A percentile compares a stretch with the other conserved stretches of the same genome.
Evolutionary conservation across 2,797 vertebrate genomes (phyloP).

Genomic region (Brachyrhaphis roseni): DNA sequence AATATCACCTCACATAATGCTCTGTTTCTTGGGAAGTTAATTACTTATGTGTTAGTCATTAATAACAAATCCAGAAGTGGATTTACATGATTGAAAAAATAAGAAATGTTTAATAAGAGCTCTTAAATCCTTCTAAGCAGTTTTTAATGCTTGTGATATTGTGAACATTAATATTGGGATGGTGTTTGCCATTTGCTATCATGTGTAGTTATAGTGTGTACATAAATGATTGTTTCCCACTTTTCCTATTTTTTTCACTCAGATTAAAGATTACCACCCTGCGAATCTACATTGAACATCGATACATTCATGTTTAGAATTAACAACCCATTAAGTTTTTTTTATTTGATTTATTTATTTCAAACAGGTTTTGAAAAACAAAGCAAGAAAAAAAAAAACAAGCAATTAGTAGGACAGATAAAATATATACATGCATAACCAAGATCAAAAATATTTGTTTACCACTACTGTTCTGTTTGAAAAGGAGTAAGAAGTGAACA

Average conservation of each 20-base stretch:
- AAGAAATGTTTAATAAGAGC: not conserved
- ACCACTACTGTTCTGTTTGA: too few relatives aligned
- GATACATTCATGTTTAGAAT: not conserved
- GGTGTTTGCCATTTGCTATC: not conserved
- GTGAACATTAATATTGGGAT: not conserved
- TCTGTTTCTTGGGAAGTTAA: not conserved
- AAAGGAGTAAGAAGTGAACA: too few relatives aligned
- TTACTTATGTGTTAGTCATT: not conserved
- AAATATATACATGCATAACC: too few relatives aligned
- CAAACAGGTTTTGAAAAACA: too few relatives aligned
- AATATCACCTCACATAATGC: not conserved
- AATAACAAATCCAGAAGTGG: not conserved
- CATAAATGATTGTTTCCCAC: not conserved
- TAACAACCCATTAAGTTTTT: not conserved
- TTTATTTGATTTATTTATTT: not conserved
- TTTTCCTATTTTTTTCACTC: not conserved
- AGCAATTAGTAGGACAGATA: too few relatives aligned
- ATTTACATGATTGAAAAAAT: not conserved
- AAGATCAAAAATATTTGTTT: too few relatives aligned
- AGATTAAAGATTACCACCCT: not conserved
- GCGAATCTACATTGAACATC: not conserved
- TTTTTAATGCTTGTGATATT: not conserved
- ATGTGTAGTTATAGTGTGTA: not conserved
- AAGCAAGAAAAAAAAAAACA: too few relatives aligned
- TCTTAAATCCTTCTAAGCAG: not conserved